Conservation (phyloP, 2,797 vertebrate genomes). For the Peromyscus nudipes region DNA sequence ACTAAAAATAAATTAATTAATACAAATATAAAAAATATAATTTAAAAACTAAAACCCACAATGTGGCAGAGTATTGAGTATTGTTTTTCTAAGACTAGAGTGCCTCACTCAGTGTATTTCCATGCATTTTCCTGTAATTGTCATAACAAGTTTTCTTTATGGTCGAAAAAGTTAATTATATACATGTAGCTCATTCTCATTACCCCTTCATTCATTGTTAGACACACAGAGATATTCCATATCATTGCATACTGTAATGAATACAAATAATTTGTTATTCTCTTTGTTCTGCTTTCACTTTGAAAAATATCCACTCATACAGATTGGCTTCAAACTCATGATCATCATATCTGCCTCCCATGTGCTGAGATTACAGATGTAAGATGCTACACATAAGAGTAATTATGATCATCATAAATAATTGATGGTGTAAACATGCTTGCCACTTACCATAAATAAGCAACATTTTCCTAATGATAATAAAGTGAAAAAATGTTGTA, state of each 20-base stretch:
- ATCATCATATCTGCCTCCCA: neutral
- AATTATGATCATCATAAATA: neutral
- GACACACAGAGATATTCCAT: neutral
- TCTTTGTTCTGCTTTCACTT: neutral
- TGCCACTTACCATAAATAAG: neutral
- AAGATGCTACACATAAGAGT: neutral
- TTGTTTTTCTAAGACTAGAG: neutral
- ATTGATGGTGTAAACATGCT: neutral
- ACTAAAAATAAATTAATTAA: neutral
- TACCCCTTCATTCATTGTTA: neutral
- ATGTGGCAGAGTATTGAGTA: neutral
- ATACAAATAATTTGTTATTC: neutral
- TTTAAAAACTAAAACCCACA: neutral
- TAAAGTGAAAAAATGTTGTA: neutral
- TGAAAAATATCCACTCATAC: neutral
- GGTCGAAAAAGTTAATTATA: neutral
- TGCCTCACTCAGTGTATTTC: neutral
- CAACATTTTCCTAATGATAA: neutral
- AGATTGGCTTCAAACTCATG: neutral
- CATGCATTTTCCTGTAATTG: neutral
- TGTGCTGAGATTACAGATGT: neutral
- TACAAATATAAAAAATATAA: neutral
- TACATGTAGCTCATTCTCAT: neutral
- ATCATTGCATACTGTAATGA: neutral
- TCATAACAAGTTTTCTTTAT: neutral